Conservation (phyloP, 2,113 vertebrate genomes). For the Lampris incognitus region DNA sequence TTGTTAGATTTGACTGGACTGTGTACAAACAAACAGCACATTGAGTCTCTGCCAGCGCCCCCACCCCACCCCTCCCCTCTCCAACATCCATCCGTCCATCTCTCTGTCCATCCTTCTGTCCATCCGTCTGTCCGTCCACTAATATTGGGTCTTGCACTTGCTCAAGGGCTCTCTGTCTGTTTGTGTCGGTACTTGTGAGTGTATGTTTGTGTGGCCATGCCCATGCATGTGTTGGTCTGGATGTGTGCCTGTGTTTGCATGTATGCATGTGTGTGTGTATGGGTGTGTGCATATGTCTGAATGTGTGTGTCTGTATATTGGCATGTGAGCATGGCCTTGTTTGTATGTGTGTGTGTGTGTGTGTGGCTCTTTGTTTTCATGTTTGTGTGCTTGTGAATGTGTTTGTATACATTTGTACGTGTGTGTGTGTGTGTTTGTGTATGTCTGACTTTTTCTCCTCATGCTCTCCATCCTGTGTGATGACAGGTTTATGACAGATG, state of each 20-base stretch:
- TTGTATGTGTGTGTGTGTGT: background rate
- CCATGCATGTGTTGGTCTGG: background rate
- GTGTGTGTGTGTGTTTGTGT: background rate
- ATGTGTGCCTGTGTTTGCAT: background rate
- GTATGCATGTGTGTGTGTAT: background rate
- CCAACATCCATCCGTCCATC: background rate
- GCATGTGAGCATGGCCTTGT: background rate
- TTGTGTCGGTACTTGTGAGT: background rate
- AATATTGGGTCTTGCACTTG: background rate
- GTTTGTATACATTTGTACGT: background rate
- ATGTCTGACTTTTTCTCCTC: background rate
- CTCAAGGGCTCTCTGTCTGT: background rate
- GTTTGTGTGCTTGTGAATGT: background rate
- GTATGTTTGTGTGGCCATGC: background rate
- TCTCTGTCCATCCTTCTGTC: background rate
- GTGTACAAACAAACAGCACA: conserved; percentile 45
- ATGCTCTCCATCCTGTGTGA: background rate
- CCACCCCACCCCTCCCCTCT: background rate
- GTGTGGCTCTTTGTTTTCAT: too few relatives aligned
- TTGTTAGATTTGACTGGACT: conserved; percentile 35
- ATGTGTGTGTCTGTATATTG: background rate
- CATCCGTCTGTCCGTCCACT: background rate
- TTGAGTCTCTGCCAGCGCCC: conserved; percentile 12
- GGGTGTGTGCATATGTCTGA: background rate
- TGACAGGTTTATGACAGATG: conserved; percentile 15